Evolutionary conservation across 2,888 invertebrate genomes (phyloP).

Genomic region (Tricholauxania praeusta): DNA sequence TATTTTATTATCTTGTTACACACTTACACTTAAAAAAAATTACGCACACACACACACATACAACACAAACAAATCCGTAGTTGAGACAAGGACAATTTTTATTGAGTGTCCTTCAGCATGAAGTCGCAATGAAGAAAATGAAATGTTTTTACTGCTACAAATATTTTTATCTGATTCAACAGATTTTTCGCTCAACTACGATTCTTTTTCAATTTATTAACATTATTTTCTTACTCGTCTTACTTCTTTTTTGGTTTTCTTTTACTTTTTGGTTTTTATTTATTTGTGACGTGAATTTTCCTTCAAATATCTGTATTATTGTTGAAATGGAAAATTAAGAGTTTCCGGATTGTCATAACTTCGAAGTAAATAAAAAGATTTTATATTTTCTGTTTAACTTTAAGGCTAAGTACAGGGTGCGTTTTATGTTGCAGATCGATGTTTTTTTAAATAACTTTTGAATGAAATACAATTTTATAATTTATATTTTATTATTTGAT

Average conservation of each 20-base stretch:
- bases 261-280: neutral
- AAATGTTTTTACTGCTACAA: neutral
- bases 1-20: constrained; percentile 26
- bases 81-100: neutral
- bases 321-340: no score
- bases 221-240: neutral
- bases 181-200: neutral
- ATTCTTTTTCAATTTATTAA: neutral
- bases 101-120: no score
- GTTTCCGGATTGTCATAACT: no score
- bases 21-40: neutral
- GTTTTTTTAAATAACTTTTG: no score
- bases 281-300: neutral
- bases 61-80: neutral
- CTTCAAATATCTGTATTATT: neutral
- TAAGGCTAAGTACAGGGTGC: no score
- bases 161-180: neutral
- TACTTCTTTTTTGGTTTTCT: neutral
- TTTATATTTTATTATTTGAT: no score
- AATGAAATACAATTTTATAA: no score
- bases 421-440: no score
- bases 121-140: neutral
- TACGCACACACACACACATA: neutral
- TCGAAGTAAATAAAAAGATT: no score
- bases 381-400: no score